Base-by-base conservation (phyloP, 2,888 invertebrate species). In the Chrysodeixis includens region DNA sequence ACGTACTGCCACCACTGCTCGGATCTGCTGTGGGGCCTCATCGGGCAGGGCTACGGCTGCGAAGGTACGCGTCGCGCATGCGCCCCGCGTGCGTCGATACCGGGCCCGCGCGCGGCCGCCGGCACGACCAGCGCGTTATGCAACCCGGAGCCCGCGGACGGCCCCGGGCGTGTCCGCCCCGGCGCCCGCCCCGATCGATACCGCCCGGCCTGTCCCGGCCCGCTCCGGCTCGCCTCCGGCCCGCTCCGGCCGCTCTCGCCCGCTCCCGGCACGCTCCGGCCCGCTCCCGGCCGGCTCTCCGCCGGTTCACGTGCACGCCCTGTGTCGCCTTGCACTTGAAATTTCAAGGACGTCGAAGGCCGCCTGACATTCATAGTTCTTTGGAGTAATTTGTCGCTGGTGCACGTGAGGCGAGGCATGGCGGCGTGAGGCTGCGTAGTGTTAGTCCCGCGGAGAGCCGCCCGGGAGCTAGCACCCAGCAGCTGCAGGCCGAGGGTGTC, bases 1-100 rank as follows among this genome's bases (percentile, higher is more conserved):
- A 99, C 99, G 90, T 99, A 99, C 96, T 99, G 99, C 96, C 99
- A 99, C 96, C 99, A 99, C 96, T 99, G 99, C 97, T 99, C 99
- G 95, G 99, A 99, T 96, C 98, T 99, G 97, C 97, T 99, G 92
- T 99, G 99, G 99, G 99, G 99, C 94, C 97, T 99, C 96, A 99
- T 99, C 95, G 99, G 99, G 95, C 99, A 99, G 96, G 99, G 99
- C 96, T 99, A 98, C 96, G 98, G 99, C 94, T 99, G 99, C 97
- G 99, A 99, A 98, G 99, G 99, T 99, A 96, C 95, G 96, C 91
- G 85, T 78, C 93, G 92, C 92, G 93, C 93, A 92, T 93, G 93
- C 94, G 93, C 91, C 88, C 85, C 88, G 86, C 82, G 90, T 87
- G 86, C 91, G 90, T 92, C 93, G 92, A 93, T 92, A 92, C 88